Conservation (phyloP, 2,888 invertebrate genomes). For the Protula sp. region DNA sequence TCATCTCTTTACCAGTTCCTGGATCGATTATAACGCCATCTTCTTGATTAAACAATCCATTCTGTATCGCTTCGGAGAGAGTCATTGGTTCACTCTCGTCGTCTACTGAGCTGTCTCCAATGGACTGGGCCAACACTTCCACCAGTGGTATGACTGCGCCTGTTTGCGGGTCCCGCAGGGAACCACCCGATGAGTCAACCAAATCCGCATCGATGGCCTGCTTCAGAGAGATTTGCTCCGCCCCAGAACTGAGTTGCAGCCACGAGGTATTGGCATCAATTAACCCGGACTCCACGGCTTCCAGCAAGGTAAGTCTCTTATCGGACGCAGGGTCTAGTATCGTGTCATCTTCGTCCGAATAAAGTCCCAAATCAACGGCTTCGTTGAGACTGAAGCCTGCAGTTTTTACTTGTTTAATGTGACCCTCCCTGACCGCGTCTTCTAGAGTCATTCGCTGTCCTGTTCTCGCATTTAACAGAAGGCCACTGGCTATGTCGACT, state of each 20-base stretch:
- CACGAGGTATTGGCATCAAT: conserved; percentile 43
- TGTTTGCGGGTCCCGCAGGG: background rate
- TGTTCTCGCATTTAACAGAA: conserved; percentile 63
- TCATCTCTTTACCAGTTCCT: conserved; percentile 56
- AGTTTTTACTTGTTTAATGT: no score
- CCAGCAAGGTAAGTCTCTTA: background rate
- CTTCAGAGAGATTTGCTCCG: no score
- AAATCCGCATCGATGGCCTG: background rate
- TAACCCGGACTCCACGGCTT: conserved; percentile 39
- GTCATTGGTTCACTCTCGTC: no score
- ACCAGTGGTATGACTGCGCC: no score
- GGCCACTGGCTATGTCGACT: conserved; percentile 64
- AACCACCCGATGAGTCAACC: background rate
- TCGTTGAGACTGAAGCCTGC: no score
- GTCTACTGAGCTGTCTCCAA: no score
- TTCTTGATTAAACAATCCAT: conserved; percentile 54
- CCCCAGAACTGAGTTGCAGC: no score
- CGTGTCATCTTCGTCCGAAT: background rate
- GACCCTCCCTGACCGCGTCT: conserved; percentile 59
- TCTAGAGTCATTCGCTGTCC: background rate
- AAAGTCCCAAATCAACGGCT: no score
- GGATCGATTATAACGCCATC: conserved; percentile 20
- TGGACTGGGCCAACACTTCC: no score
- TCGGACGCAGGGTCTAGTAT: conserved; percentile 10
- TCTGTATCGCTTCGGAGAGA: conserved; percentile 29